phyloP scores from a whole-genome alignment of 2,888 invertebrate species.

The Campaea margaritaria region DNA sequence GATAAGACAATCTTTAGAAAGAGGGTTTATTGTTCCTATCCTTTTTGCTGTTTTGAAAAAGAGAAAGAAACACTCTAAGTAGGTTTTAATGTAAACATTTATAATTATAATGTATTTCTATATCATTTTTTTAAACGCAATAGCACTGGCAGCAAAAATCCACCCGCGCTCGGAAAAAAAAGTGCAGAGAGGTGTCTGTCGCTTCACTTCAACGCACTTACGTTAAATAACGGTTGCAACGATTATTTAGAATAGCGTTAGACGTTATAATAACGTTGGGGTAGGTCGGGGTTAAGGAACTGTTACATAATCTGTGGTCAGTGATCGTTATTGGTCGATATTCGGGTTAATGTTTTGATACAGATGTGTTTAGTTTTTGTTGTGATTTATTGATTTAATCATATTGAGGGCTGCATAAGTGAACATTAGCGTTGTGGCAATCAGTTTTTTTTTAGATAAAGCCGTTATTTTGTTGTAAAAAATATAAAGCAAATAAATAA shows the following conservation, averaged over 20 bases:
- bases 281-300: constrained; percentile 25
- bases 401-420: constrained; percentile 6
- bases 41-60: too few relatives aligned
- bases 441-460: too few relatives aligned
- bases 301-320: constrained; percentile 20
- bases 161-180: not conserved
- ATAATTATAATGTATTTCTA: too few relatives aligned
- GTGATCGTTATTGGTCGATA: constrained; percentile 27
- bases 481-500: too few relatives aligned
- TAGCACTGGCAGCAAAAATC: not conserved
- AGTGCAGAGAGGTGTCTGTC: constrained; percentile 2
- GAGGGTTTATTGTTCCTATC: not conserved
- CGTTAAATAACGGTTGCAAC: constrained; percentile 32
- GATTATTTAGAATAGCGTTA: constrained; percentile 38
- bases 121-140: too few relatives aligned
- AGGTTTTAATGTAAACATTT: too few relatives aligned
- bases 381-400: constrained; percentile 1
- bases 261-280: constrained; percentile 27
- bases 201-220: constrained; percentile 23
- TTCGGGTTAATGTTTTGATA: constrained; percentile 15
- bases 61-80: too few relatives aligned
- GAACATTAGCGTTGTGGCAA: too few relatives aligned
- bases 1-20: not conserved
- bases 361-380: constrained; percentile 11
- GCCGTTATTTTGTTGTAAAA: too few relatives aligned